Percentiles rank a stretch among this genome's conserved stretches.
These are phyloP conservation scores for Eurytoma adleriae DNA, from an alignment of 2,888 invertebrate species.

Conservation along the genomic window DNA sequence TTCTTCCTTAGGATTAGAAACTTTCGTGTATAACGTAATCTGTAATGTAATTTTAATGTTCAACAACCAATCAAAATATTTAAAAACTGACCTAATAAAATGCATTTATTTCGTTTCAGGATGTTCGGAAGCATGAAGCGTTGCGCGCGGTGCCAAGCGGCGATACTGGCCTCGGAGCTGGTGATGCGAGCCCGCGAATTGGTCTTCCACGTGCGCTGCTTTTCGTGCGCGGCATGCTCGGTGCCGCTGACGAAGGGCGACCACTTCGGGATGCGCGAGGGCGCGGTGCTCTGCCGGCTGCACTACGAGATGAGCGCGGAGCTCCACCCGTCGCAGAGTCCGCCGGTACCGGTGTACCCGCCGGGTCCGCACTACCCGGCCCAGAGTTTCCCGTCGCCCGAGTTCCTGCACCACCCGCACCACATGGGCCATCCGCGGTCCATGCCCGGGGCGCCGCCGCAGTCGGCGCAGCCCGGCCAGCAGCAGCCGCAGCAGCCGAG, in stretches of 20 bases:
- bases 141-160: conserved; percentile 92
- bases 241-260: conserved; percentile 94
- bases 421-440: conserved; percentile 64
- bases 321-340: conserved; percentile 73
- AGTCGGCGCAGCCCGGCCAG: conserved; percentile 77
- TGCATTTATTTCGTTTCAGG: conserved; percentile 77
- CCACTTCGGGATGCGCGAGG: conserved; percentile 94
- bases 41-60: too few relatives aligned
- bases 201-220: conserved; percentile 96
- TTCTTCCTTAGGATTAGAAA: too few relatives aligned
- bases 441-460: conserved; percentile 56
- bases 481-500: conserved; percentile 80
- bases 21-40: too few relatives aligned
- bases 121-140: conserved; percentile 90
- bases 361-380: conserved; percentile 77
- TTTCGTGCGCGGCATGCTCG: conserved; percentile 93
- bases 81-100: not conserved
- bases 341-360: conserved; percentile 73
- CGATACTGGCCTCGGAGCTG: conserved; percentile 92
- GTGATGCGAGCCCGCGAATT: conserved; percentile 96
- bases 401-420: conserved; percentile 75
- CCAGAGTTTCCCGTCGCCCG: conserved; percentile 79
- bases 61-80: too few relatives aligned
- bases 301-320: conserved; percentile 81
- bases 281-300: conserved; percentile 90